Base-by-base conservation (phyloP, 1,140 invertebrate species). In the Pseudomyrmex cubaensis region DNA sequence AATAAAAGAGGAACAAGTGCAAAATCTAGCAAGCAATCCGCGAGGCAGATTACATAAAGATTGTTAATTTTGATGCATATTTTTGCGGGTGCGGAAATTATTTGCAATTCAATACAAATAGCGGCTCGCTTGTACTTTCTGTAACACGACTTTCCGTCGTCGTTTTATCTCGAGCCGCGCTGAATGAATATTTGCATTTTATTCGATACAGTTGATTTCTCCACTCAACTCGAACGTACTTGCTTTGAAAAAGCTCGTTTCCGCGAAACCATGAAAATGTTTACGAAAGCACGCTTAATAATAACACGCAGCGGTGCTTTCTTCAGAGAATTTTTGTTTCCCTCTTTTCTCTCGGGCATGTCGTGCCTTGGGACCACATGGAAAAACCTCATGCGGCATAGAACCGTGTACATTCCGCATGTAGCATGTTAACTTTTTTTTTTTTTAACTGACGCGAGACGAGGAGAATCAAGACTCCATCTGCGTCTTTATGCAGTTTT, bases 401-500 rank as follows among this genome's bases (percentile, higher is more conserved):
- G 15, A 15, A 15, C 3, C 57, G 50, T 20, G 25, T 62, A 72
- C 10, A 22, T 25, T 13, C 35, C 17, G 54, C 48, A 59, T 74
- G 63, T 75, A 74, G 75, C 63, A 35, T 46, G 4, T 67, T 13
- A 56, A 20, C 8, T 59, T 35, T 35, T 35, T 35, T 35, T 5
- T 35, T 35, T 35, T 57, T 15, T 70, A 70, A 78, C 20, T 69
- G 59, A 70, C n/a, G 10, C 35, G 12, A 70, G 46, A 35, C 35
- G 7, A 9, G 17, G 46, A 20, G 17, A 57, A 70, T 70, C 20
- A 17, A 69, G 64, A 70, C 57, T 17, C 35, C 35, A 56, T 17
- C 63, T 52, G 48, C 64, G 64, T 78, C 64, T 70, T 78, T 70
- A 62, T 69, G 46, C 52, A 78, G 44, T 17, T 78, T 70, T 70